Evolutionary conservation across 2,797 vertebrate genomes (phyloP), one percentile per base, ranked within the genome.

Genomic region (Cephalopachus bancanus): DNA sequence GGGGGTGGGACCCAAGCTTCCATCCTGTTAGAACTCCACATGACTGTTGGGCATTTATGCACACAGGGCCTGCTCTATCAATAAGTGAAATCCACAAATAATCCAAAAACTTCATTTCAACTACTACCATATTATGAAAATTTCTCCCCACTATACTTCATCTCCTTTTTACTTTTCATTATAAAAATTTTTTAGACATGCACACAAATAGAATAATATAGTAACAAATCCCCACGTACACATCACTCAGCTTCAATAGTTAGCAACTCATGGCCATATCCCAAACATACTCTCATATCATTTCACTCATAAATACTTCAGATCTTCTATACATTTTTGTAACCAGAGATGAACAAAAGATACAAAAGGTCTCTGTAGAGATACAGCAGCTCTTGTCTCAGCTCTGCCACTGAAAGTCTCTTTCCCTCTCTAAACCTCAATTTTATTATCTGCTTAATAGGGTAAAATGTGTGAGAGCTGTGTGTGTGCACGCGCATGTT

Each of bases 161-260:
- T 62, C 37, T 53, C 60, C 49, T 83, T 24, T 51, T 80, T 53
- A 44, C 28, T 67, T 51, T 79, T 89, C 72, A 71, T 62, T 60
- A 95, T 83, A 53, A 26, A 76, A 76, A 49, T 62, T 76, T 44
- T 92, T 95, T 19, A 79, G 71, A 89, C 55, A 76, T n/a, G n/a
- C 12, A 51, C 55, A 78, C 65, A 93, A 79, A 88, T 30, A 67
- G 10, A 84, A 44, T 95, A 16, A 53, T 80, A 74, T 51, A 65
- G 24, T 74, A 19, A 44, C 44, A 44, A 80, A 59, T 86, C 37
- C 6, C 10, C 28, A 55, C n/a, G n/a, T 71, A 62, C 28, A 11
- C 16, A 78, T 49, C 22, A 92, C 26, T 28, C 49, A 72, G 24
- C 28, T 89, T 93, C 86, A 79, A 85, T 59, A 85, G 57, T 79